Conservation (phyloP, 2,888 invertebrate genomes). For the Candidula unifasciata region DNA sequence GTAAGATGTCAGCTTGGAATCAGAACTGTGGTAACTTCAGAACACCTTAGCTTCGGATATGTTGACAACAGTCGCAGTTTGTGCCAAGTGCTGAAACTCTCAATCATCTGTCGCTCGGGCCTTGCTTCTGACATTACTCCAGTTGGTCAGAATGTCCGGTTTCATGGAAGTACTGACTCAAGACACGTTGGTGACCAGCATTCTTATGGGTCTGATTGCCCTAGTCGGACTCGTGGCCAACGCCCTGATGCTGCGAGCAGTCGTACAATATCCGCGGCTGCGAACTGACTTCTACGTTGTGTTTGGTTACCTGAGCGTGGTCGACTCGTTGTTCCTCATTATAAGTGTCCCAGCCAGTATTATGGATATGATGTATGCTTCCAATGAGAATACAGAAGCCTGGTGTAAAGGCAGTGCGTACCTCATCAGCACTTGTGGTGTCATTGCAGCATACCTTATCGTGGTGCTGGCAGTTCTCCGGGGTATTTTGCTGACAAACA, state of each 20-base stretch:
- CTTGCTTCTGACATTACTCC: neutral
- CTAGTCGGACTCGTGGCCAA: conserved; percentile 69
- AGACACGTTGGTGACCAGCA: conserved; percentile 61
- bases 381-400: conserved; percentile 52
- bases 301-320: conserved; percentile 65
- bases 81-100: neutral
- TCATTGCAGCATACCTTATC: conserved; percentile 62
- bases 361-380: conserved; percentile 58
- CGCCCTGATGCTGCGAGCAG: conserved; percentile 64
- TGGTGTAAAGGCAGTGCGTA: conserved; percentile 66
- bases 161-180: conserved; percentile 40
- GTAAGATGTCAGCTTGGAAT: too few relatives aligned
- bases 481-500: conserved; percentile 60
- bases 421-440: conserved; percentile 46
- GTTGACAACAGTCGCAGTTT: neutral
- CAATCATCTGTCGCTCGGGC: neutral
- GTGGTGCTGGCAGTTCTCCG: conserved; percentile 68
- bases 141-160: neutral
- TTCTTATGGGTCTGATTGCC: conserved; percentile 65
- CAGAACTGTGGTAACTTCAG: too few relatives aligned
- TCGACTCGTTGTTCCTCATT: conserved; percentile 63
- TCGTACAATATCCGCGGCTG: conserved; percentile 60
- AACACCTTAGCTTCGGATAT: too few relatives aligned
- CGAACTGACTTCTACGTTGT: conserved; percentile 66
- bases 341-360: conserved; percentile 67